Evolutionary conservation across 2,113 vertebrate genomes (phyloP).

Genomic region (mouse (Mus musculus)): GRCm39 chr16:45662501-45663000

Average conservation of each 20-base stretch:
- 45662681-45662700: not conserved
- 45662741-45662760: not conserved
- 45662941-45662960: slow-evolving; percentile 35
- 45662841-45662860: not conserved
- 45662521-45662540: not conserved
- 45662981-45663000: slow-evolving; percentile 58
- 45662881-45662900: slow-evolving; percentile 32
- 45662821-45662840: not conserved
- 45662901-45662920: not conserved
- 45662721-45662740: not conserved
- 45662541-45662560: not conserved
- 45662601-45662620: not conserved
- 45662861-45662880: slow-evolving; percentile 19
- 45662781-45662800: slow-evolving; percentile 37
- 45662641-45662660: slow-evolving; percentile 36
- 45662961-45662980: slow-evolving; percentile 31
- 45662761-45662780: slow-evolving; percentile 14
- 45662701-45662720: slow-evolving; percentile 15
- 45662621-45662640: slow-evolving; percentile 20
- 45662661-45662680: not conserved
- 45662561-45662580: slow-evolving; percentile 23
- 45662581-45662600: slow-evolving; percentile 18
- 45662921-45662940: slow-evolving; percentile 57
- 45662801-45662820: not conserved
- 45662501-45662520: slow-evolving; percentile 18